Percentiles rank a stretch among this genome's conserved stretches.
phyloP scores from a whole-genome alignment of 2,797 vertebrate species.

The Gallirallus australis region DNA sequence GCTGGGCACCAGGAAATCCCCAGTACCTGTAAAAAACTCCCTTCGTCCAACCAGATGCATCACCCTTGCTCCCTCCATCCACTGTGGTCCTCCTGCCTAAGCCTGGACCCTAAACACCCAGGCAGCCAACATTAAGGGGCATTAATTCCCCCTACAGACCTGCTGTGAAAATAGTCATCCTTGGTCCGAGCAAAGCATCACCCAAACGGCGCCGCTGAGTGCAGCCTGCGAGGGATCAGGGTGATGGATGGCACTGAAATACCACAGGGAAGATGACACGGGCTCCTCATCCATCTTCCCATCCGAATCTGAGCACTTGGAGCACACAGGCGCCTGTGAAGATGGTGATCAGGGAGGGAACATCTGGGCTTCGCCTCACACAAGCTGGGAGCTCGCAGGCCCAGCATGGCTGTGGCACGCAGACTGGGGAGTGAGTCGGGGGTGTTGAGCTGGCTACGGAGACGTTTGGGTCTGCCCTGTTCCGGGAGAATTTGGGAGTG shows the following conservation, averaged over 20 bases:
- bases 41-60: fast-evolving
- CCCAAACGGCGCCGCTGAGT: fast-evolving
- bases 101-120: not conserved
- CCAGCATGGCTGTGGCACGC: not conserved
- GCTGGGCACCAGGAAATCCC: not conserved
- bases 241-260: not conserved
- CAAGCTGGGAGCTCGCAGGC: not conserved
- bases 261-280: not conserved
- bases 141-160: fast-evolving
- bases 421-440: not conserved
- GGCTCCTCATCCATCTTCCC: not conserved
- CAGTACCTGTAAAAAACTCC: not conserved
- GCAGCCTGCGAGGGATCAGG: not conserved
- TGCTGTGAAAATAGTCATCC: not conserved
- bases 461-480: not conserved
- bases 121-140: not conserved
- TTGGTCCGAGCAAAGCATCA: fast-evolving
- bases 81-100: not conserved
- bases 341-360: fast-evolving
- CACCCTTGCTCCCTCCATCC: not conserved
- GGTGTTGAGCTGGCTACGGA: not conserved
- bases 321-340: fast-evolving
- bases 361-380: not conserved
- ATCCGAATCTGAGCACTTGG: not conserved
- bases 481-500: not conserved